Percentiles rank a stretch among this genome's conserved stretches.
Evolutionary conservation across 2,888 invertebrate species (phyloP).

Genomic region (Cartodere bifasciata): DNA sequence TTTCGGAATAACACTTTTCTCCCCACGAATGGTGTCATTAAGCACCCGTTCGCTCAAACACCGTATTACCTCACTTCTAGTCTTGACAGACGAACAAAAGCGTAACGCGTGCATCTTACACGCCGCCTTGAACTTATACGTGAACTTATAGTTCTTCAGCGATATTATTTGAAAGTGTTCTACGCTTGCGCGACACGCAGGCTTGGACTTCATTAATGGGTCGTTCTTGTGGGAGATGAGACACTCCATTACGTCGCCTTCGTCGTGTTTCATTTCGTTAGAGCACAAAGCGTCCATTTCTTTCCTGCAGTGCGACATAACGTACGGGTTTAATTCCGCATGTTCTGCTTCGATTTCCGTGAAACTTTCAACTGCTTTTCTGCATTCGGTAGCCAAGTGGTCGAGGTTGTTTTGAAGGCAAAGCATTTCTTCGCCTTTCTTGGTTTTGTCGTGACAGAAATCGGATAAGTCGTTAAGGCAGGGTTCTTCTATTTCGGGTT

Average conservation of each 20-base stretch:
- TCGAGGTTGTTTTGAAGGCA: conserved; percentile 83
- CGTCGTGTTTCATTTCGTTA: conserved; percentile 57
- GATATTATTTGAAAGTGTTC: conserved; percentile 95
- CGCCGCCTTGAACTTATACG: conserved; percentile 87
- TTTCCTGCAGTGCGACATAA: conserved; percentile 68
- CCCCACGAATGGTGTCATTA: conserved; percentile 70
- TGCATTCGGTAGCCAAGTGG: conserved; percentile 54
- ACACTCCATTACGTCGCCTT: conserved; percentile 89
- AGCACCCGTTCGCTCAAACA: conserved; percentile 85
- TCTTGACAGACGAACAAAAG: conserved; percentile 55
- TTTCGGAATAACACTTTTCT: conserved; percentile 68
- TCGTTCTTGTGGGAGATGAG: conserved; percentile 85
- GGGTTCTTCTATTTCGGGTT: conserved; percentile 85
- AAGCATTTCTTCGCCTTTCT: conserved; percentile 80
- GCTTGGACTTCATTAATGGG: conserved; percentile 60
- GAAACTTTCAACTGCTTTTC: conserved; percentile 63
- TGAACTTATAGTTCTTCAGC: conserved; percentile 86
- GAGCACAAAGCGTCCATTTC: conserved; percentile 68
- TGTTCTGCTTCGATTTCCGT: conserved; percentile 85
- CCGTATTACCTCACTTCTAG: conserved; percentile 67
- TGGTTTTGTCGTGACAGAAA: conserved; percentile 73
- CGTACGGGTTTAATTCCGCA: conserved; percentile 78
- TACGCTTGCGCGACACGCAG: conserved; percentile 82
- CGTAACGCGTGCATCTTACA: conserved; percentile 70
- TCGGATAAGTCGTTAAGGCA: conserved; percentile 79